Base-by-base conservation (phyloP, 2,888 invertebrate genomes). In the Steinernema carpocapsae region DNA sequence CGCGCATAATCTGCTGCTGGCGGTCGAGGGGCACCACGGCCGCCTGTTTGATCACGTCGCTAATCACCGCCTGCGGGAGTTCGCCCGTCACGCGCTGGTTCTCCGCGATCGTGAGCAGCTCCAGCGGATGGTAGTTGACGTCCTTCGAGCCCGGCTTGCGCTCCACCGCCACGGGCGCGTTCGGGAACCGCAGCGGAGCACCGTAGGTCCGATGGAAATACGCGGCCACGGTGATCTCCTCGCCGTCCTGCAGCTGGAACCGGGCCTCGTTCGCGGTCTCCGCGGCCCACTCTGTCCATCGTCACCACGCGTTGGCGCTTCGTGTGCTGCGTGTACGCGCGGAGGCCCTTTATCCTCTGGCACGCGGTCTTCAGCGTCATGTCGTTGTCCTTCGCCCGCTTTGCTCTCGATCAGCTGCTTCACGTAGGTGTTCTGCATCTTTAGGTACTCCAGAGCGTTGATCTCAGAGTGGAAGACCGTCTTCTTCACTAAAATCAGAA, bases 81-180 rank as follows among this genome's bases (percentile, higher is more conserved):
- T 71, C 71, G 4, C 45, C 45, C 10, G 43, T 22, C n/a, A 71
- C 71, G 71, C 71, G 71, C 71, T 71, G 71, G 45, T 71, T 71
- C 12, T 71, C 71, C 71, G 22, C 43, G 17, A 71, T 19, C 32
- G 6, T 22, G 43, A 43, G n/a, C 22, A n/a, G 19, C 45, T 71
- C 71, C 7, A 71, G 19, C 71, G 71, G 71, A 26, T 71, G 43
- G 71, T 71, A 71, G 71, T 32, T 32, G 37, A 64, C 17, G 17
- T 64, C 17, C 14, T 26, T 22, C 3, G 6, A 26, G 29, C 64
- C 64, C 12, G 64, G 64, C 32, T 64, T 64, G 32, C 32, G 29
- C 37, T 64, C 64, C 14, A 32, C 64, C 2, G 32, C 64, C 32
- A 64, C 2, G 7, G 64, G 64, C 7, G 32, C 64, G 17, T 32